Evolutionary conservation across 2,888 invertebrate species (phyloP), one percentile per base, ranked within the genome.

Genomic region (Crossocerus cetratus): DNA sequence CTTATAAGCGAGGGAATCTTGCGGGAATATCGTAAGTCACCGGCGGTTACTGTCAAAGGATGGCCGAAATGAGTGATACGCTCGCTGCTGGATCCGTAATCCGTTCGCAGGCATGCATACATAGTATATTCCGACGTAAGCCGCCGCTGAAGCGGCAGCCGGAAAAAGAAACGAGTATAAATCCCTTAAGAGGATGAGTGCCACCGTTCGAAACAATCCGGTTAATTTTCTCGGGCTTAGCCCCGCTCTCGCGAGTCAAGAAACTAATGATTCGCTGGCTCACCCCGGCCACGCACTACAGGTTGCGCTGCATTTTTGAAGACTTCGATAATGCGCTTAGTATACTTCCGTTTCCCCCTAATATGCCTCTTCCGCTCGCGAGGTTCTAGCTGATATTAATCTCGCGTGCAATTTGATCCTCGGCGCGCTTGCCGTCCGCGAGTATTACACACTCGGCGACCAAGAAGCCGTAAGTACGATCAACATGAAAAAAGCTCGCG

Each of bases 141-240:
- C 60, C 11, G 32, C 32, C 69, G 18, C 4, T 2, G 42, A 42
- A 21, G 13, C 11, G 2, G 11, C 18, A 14, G 22, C 16, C 13
- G 14, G 8, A 45, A 63, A 22, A 49, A 49, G 32, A 49, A 49
- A 60, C 2, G 56, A 57, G 42, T 42, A 42, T 55, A 74, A 76
- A 76, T 74, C 75, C 74, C 64, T 70, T 74, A 67, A 76, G 66
- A 66, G 71, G 71, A 76, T 76, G 56, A 53, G 16, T 62, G 61
- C 55, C 56, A 64, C 49, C 61, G 44, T 63, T 66, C 43, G 70
- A 70, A 74, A 76, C 74, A 74, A 76, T 74, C 76, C 71, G 67
- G 66, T 65, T 76, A 71, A 76, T 71, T 67, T 71, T 14, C 49
- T 60, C 54, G 45, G 20, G 44, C 32, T 32, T 32, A 32, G 58